phyloP scores from a whole-genome alignment of 2,797 vertebrate genomes.

The Chloroceryle amazona region DNA sequence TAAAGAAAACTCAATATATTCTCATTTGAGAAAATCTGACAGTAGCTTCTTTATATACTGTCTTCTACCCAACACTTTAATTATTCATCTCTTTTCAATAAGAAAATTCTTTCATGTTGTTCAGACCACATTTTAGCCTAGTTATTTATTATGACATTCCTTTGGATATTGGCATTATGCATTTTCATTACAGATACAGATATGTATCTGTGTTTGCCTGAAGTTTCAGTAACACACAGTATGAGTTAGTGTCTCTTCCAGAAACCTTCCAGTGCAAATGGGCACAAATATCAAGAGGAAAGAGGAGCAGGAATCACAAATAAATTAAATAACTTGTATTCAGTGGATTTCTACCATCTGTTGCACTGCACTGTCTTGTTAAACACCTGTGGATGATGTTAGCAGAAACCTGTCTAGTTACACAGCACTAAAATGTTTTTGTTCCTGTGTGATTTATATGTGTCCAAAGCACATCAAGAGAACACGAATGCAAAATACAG shows the following conservation, averaged over 20 bases:
- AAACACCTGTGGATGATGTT: neutral
- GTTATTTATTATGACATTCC: conserved; percentile 4
- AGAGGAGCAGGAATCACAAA: neutral
- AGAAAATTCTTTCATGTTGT: conserved; percentile 25
- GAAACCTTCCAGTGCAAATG: neutral
- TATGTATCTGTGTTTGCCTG: neutral
- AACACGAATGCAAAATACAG: neutral
- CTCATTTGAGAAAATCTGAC: conserved; percentile 6
- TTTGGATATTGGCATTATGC: neutral
- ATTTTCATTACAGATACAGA: neutral
- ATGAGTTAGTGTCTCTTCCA: neutral
- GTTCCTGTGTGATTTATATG: neutral
- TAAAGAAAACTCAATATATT: conserved; percentile 2
- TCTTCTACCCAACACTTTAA: neutral
- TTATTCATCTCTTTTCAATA: conserved; percentile 14
- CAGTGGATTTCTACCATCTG: neutral
- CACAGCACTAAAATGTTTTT: neutral
- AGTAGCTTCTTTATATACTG: neutral
- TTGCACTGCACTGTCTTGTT: neutral
- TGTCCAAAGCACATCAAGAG: neutral
- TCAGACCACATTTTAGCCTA: conserved; percentile 1
- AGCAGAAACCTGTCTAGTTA: neutral
- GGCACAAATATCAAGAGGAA: neutral
- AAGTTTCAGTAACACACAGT: neutral
- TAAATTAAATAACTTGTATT: neutral